These are phyloP conservation scores for Phengaris arion DNA, from an alignment of 2,888 invertebrate genomes.

Conservation along the genomic window DNA sequence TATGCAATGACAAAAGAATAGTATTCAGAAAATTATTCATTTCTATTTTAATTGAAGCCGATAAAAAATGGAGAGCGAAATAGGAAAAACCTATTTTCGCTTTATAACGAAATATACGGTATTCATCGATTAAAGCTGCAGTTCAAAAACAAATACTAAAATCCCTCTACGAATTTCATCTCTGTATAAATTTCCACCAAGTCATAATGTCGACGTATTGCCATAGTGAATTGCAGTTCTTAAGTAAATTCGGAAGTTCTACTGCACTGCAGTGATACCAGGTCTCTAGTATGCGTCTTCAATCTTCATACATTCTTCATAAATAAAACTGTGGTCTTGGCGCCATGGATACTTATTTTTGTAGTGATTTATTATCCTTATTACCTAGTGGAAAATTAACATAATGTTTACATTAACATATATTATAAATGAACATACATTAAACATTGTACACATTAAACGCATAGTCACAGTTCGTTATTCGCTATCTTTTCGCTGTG, in stretches of 20 bases:
- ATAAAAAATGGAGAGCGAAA: constrained; percentile 18
- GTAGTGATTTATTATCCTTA: constrained; percentile 7
- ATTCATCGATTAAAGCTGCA: constrained; percentile 16
- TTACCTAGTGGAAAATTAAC: not conserved
- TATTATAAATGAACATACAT: not conserved
- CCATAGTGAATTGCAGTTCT: constrained; percentile 27
- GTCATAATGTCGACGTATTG: constrained; percentile 26
- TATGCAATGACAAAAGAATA: constrained; percentile 7
- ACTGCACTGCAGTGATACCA: constrained; percentile 5
- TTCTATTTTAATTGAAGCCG: constrained; percentile 17
- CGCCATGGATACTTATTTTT: constrained; percentile 7
- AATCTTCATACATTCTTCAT: not conserved
- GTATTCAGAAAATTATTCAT: constrained; percentile 11
- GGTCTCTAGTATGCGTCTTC: not conserved
- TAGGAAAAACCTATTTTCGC: constrained; percentile 17
- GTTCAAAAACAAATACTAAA: constrained; percentile 10
- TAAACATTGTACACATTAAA: not conserved
- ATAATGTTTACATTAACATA: not conserved
- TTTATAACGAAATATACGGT: constrained; percentile 20
- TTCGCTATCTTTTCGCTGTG: not conserved
- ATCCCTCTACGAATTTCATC: not conserved
- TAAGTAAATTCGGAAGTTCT: constrained; percentile 26
- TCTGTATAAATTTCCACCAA: constrained; percentile 1
- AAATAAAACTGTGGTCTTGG: not conserved
- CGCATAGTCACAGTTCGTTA: not conserved